Percentiles rank a stretch among this genome's conserved stretches.
Evolutionary conservation across 2,888 invertebrate genomes (phyloP).

Genomic region (Iphiclides podalirius): DNA sequence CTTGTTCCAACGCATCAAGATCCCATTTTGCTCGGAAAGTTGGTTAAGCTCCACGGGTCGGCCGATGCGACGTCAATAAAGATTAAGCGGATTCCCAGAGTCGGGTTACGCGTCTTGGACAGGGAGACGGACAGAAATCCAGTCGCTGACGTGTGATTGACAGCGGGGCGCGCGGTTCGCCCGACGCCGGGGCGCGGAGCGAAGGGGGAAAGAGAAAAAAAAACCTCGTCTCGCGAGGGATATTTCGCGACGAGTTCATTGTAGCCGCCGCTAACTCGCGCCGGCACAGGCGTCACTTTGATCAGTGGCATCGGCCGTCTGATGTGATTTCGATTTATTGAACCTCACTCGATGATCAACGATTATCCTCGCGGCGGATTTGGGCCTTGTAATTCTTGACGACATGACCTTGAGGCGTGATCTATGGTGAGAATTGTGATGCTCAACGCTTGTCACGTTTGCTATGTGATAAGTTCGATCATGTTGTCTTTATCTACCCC

Average conservation of each 20-base stretch:
- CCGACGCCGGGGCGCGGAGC: slow-evolving; percentile 20
- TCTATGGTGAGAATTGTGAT: no score
- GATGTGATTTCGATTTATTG: slow-evolving; percentile 18
- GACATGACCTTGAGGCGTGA: no score
- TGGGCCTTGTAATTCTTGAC: no score
- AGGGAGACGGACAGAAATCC: slow-evolving; percentile 37
- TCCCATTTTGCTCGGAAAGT: slow-evolving; percentile 22
- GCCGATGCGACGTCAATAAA: slow-evolving; percentile 41
- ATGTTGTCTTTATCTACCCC: no score
- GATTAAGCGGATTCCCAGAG: slow-evolving; percentile 43
- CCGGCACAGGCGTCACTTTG: slow-evolving; percentile 14
- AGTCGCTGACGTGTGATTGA: slow-evolving; percentile 37
- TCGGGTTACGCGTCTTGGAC: slow-evolving; percentile 42
- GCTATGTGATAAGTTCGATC: no score
- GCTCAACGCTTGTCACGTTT: no score
- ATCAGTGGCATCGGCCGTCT: not conserved
- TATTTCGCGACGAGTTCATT: slow-evolving; percentile 27
- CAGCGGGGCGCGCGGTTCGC: slow-evolving; percentile 31
- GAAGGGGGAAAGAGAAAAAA: slow-evolving; percentile 21
- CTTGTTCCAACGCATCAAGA: slow-evolving; percentile 28
- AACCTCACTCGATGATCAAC: not conserved
- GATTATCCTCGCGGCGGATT: not conserved
- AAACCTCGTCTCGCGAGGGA: slow-evolving; percentile 21
- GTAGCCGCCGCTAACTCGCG: slow-evolving; percentile 19
- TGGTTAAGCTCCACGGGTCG: not conserved